Base-by-base conservation (phyloP, 2,888 invertebrate species). In the Tetragnatha montana region DNA sequence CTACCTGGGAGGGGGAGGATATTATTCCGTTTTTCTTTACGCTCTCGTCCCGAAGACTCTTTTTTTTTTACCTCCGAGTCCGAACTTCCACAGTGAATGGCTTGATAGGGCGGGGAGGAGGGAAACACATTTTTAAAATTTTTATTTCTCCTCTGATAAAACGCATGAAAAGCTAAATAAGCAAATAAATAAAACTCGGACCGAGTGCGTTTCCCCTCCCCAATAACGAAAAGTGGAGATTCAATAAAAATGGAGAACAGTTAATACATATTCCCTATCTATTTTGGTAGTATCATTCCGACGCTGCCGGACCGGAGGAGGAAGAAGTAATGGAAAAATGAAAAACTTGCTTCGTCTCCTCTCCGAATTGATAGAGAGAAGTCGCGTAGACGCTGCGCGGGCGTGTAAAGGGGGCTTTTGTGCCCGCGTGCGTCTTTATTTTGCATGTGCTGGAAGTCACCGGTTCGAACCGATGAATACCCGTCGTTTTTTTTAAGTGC, bases 191-290 rank as follows among this genome's bases (percentile, higher is more conserved):
- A 87, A 87, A 71, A 78, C 51, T 35, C 69, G 73, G 60, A 68
- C 50, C 82, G 73, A 88, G 82, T 50, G 81, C 60, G 81, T 82
- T 75, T 78, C 19, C 47, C 71, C 19, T 73, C 71, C 35, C 10
- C 75, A 47, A 88, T 88, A 79, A 35, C 73, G 75, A 78, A 60
- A 88, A 88, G 88, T 82, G 81, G 82, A 88, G 78, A 88, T 88
- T 88, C 88, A 88, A 88, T 88, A 88, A 88, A 88, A 88, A 83
- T 78, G 78, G 82, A 78, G 82, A 78, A 82, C 88, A 82, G 88
- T 88, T 88, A 88, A 88, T 88, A 82, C 88, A 88, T 88, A 81
- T 73, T 49, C 82, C 71, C 73, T 80, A 78, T 88, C 88, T 88
- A 88, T 88, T 82, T 88, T 82, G 19, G 82, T 78, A 35, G 78